phyloP scores from a whole-genome alignment of 2,888 invertebrate genomes.

The Nineta flava region DNA sequence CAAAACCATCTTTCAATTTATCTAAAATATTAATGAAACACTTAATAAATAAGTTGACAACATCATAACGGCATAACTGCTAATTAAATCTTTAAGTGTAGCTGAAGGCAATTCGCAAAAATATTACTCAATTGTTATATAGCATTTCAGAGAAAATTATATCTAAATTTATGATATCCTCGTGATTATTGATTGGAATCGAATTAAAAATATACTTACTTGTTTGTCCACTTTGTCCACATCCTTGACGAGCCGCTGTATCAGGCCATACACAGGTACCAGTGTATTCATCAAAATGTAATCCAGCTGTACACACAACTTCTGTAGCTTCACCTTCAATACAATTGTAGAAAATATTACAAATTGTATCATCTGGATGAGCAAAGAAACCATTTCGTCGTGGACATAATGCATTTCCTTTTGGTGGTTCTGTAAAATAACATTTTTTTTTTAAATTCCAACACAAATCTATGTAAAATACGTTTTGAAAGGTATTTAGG shows the following conservation, averaged over 20 bases:
- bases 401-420: conserved; percentile 55
- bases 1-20: conserved; percentile 67
- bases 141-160: conserved; percentile 7
- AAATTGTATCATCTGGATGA: conserved; percentile 65
- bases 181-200: neutral
- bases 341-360: conserved; percentile 79
- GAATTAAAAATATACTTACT: conserved; percentile 21
- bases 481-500: no score
- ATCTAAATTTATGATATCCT: neutral
- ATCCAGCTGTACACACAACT: conserved; percentile 70
- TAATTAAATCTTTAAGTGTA: neutral
- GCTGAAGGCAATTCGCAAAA: neutral
- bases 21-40: conserved; percentile 31
- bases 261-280: conserved; percentile 88
- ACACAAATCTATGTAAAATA: no score
- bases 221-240: conserved; percentile 31
- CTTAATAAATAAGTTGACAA: neutral
- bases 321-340: conserved; percentile 70
- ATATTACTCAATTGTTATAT: neutral
- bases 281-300: conserved; percentile 78
- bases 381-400: conserved; percentile 83
- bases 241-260: conserved; percentile 58
- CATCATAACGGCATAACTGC: neutral
- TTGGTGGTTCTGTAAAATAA: conserved; percentile 51
- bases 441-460: conserved; percentile 3